Evolutionary conservation across 2,888 invertebrate genomes (phyloP).

Genomic region (Theristus sp.): DNA sequence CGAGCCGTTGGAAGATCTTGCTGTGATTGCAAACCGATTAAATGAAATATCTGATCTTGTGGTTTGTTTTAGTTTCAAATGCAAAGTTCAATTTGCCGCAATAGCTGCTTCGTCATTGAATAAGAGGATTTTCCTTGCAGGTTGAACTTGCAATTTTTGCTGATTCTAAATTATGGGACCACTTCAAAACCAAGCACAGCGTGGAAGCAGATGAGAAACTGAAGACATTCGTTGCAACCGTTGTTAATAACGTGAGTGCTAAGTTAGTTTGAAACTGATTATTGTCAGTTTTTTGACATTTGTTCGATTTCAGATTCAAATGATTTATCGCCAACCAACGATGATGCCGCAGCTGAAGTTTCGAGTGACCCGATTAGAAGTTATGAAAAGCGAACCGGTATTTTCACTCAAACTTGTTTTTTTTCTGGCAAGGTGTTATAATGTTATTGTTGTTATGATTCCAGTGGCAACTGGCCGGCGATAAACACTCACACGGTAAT

Average conservation of each 20-base stretch:
- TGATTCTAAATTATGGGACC: slow-evolving; percentile 25
- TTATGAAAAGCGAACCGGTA: slow-evolving; percentile 24
- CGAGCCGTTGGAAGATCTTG: background rate
- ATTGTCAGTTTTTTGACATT: background rate
- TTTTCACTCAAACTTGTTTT: no score
- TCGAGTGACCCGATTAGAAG: slow-evolving; percentile 26
- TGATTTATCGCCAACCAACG: slow-evolving; percentile 28
- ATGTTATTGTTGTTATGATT: no score
- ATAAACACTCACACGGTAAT: slow-evolving; percentile 20
- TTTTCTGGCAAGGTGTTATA: no score
- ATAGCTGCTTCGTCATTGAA: no score
- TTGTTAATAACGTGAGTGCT: slow-evolving; percentile 21
- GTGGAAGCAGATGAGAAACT: slow-evolving; percentile 16
- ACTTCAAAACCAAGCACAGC: slow-evolving; percentile 24
- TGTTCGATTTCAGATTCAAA: slow-evolving; percentile 19
- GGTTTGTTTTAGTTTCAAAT: background rate
- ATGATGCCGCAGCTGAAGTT: slow-evolving; percentile 23
- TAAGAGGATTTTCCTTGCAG: slow-evolving; percentile 9
- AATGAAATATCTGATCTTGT: background rate
- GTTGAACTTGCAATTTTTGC: slow-evolving; percentile 28
- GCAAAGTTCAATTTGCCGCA: no score
- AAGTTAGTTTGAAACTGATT: background rate
- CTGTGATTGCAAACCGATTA: background rate
- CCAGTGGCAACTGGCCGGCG: background rate
- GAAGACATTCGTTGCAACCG: slow-evolving; percentile 25